phyloP scores from a whole-genome alignment of 2,797 vertebrate species.

The Nyctibius grandis region DNA sequence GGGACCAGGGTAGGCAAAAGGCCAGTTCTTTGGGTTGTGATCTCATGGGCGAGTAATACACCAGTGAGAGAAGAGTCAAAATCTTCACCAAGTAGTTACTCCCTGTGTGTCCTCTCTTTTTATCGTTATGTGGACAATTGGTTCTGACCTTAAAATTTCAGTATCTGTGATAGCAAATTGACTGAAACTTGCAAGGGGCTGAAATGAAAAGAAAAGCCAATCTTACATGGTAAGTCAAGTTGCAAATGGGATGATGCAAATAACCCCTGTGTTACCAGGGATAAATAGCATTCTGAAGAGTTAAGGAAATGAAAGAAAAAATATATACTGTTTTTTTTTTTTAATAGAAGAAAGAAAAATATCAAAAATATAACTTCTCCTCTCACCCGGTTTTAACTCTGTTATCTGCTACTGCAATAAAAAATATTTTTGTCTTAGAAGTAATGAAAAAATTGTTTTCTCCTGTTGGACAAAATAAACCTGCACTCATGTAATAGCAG shows the following conservation, averaged over 20 bases:
- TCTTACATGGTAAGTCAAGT: neutral
- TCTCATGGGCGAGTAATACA: neutral
- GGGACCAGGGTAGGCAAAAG: neutral
- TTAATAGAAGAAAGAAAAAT: neutral
- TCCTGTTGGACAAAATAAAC: neutral
- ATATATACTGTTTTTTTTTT: neutral
- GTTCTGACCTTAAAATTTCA: neutral
- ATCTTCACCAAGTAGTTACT: neutral
- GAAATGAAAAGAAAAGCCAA: neutral
- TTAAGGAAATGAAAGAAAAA: neutral
- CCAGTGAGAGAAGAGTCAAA: neutral
- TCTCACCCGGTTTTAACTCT: neutral
- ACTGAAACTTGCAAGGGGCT: neutral
- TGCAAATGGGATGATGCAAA: neutral
- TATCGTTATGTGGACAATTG: neutral
- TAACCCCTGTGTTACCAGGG: neutral
- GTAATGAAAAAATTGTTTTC: neutral
- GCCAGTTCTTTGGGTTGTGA: neutral
- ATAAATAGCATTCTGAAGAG: neutral
- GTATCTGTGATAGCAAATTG: neutral
- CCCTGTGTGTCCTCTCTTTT: neutral
- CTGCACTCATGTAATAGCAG: neutral
- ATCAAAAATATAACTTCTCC: neutral
- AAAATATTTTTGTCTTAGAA: neutral
- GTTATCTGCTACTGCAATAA: neutral